These are phyloP conservation scores for Macrochelys suwanniensis DNA, from an alignment of 2,797 vertebrate species.

Conservation along the genomic window DNA sequence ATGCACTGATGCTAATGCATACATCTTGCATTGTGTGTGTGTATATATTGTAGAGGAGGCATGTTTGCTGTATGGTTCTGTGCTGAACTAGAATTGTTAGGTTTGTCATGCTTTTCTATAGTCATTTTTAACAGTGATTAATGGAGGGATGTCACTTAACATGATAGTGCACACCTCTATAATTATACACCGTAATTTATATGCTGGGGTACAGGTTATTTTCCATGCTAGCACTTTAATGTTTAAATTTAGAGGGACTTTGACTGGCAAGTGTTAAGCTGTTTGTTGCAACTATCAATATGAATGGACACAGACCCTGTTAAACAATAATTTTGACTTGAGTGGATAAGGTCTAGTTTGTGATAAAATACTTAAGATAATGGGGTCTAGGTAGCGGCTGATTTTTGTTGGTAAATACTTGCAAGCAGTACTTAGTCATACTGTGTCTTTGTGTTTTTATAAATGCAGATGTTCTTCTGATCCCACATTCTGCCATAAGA, in stretches of 20 bases:
- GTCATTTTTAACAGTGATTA: background rate
- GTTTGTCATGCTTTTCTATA: constrained; percentile 11
- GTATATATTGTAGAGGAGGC: constrained; percentile 58
- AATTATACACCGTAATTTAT: background rate
- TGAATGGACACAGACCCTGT: background rate
- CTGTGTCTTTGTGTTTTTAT: constrained; percentile 10
- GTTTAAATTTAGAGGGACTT: constrained; percentile 9
- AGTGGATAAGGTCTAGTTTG: background rate
- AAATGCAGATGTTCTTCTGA: background rate
- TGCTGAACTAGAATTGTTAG: constrained; percentile 37
- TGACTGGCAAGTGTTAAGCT: background rate
- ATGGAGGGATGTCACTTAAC: background rate
- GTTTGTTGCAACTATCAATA: background rate
- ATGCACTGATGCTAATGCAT: background rate
- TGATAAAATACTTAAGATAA: background rate
- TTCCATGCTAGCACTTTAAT: background rate
- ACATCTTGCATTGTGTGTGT: background rate
- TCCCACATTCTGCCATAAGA: constrained; percentile 39
- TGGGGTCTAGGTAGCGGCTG: background rate
- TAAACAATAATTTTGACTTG: constrained; percentile 17
- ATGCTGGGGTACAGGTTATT: constrained; percentile 12
- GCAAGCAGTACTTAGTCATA: background rate
- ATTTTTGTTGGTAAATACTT: background rate
- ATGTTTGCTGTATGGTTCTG: constrained; percentile 27
- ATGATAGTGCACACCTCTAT: background rate